Evolutionary conservation across 2,797 vertebrate genomes (phyloP).

Genomic region (Paratrypauchen microcephalus): DNA sequence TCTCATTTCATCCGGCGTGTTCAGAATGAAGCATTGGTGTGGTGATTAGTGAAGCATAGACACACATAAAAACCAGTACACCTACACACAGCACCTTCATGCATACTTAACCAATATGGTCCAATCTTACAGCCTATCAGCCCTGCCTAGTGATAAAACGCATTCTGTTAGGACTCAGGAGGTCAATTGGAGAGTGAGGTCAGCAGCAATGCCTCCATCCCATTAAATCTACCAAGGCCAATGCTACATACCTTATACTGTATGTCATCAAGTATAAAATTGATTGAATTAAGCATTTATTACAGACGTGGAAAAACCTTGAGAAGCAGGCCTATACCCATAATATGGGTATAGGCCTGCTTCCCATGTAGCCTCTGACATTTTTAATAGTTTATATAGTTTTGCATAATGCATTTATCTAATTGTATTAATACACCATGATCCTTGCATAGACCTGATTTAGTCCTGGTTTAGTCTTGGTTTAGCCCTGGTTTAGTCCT

Average conservation of each 20-base stretch:
- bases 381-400: too few relatives aligned
- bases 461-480: too few relatives aligned
- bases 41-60: conserved; percentile 11
- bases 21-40: conserved; percentile 16
- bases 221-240: conserved; percentile 17
- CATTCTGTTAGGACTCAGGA: conserved; percentile 16
- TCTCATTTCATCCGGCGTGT: conserved; percentile 17
- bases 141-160: conserved; percentile 17
- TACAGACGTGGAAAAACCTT: not conserved
- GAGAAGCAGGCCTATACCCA: not conserved
- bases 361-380: not conserved
- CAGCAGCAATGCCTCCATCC: conserved; percentile 8
- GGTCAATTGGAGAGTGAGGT: conserved; percentile 26
- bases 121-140: conserved; percentile 22
- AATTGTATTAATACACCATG: not conserved
- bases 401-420: not conserved
- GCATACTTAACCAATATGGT: conserved; percentile 39
- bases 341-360: too few relatives aligned
- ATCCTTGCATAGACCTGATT: not conserved
- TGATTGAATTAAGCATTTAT: conserved; percentile 3
- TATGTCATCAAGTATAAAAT: not conserved
- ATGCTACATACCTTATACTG: not conserved
- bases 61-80: conserved; percentile 11
- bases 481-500: too few relatives aligned
- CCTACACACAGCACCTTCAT: conserved; percentile 10